Evolutionary conservation across 2,797 vertebrate species (phyloP).

Genomic region (Myoxocephalus aenaeus): DNA sequence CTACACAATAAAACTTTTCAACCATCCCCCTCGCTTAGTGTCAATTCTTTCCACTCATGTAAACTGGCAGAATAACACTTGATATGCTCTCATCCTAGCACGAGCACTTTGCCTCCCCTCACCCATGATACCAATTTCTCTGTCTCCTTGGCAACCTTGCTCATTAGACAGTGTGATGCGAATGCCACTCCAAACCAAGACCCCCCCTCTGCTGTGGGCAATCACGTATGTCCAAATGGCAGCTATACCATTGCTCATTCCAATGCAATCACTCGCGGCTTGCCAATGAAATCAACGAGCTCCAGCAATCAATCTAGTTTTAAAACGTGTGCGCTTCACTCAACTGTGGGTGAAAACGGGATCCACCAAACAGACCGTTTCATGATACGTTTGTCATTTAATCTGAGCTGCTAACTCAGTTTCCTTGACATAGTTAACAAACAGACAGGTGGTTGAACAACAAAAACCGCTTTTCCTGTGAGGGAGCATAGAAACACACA

Average conservation of each 20-base stretch:
- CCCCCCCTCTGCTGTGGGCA: constrained; percentile 37
- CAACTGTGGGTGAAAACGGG: too few relatives aligned
- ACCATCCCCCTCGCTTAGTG: neutral
- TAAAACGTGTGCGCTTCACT: neutral
- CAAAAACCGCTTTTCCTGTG: constrained; percentile 9
- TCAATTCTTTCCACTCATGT: constrained; percentile 8
- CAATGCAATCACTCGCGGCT: neutral
- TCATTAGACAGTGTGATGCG: constrained; percentile 63
- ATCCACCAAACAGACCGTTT: neutral
- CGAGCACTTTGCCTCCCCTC: constrained; percentile 23
- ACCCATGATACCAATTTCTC: constrained; percentile 47
- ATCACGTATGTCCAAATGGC: constrained; percentile 44
- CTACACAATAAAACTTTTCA: neutral
- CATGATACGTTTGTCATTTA: constrained; percentile 3
- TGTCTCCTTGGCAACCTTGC: constrained; percentile 63
- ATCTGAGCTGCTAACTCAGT: constrained; percentile 8
- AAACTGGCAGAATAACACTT: constrained; percentile 20
- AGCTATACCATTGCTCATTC: constrained; percentile 24
- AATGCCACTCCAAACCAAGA: constrained; percentile 58
- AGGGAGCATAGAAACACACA: constrained; percentile 24
- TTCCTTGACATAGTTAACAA: constrained; percentile 33
- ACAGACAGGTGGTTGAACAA: constrained; percentile 25
- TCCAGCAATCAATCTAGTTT: constrained; percentile 6
- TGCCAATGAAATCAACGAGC: constrained; percentile 24
- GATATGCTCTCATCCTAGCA: constrained; percentile 19